These are phyloP conservation scores for Harpagifer antarcticus DNA, from an alignment of 2,797 vertebrate genomes.

Conservation along the genomic window DNA sequence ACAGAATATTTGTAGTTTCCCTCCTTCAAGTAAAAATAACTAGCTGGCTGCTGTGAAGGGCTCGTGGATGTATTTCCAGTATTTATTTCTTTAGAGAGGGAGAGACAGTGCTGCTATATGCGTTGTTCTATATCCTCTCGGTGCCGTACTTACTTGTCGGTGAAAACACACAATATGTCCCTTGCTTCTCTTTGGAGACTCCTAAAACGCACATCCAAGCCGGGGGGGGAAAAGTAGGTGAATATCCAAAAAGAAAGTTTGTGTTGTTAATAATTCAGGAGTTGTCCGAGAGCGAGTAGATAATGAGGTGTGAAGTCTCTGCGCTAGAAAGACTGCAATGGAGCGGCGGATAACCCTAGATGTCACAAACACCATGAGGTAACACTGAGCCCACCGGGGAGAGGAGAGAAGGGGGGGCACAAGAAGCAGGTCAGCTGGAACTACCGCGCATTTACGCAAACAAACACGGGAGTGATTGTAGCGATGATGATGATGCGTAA, in stretches of 20 bases:
- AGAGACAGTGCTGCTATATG: constrained; percentile 50
- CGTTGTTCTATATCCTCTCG: constrained; percentile 23
- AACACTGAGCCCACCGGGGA: constrained; percentile 41
- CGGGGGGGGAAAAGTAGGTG: neutral
- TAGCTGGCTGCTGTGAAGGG: constrained; percentile 49
- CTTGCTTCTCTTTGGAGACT: neutral
- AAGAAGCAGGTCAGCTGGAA: constrained; percentile 27
- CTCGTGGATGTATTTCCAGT: constrained; percentile 56
- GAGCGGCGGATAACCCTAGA: constrained; percentile 51
- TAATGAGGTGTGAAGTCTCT: constrained; percentile 43
- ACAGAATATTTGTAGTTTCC: constrained; percentile 67
- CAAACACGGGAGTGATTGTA: constrained; percentile 4
- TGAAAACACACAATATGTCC: constrained; percentile 43
- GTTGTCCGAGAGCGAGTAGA: constrained; percentile 25
- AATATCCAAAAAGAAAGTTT: constrained; percentile 42
- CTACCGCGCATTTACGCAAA: constrained; percentile 25
- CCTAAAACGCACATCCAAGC: constrained; percentile 29
- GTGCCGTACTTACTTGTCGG: constrained; percentile 36
- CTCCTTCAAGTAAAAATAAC: constrained; percentile 66
- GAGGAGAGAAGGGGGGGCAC: constrained; percentile 8
- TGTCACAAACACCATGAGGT: constrained; percentile 59
- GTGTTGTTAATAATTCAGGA: constrained; percentile 11
- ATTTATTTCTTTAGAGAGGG: constrained; percentile 12
- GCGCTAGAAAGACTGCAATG: constrained; percentile 61
- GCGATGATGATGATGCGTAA: constrained; percentile 33